Evolutionary conservation across 2,113 vertebrate genomes (phyloP).

Genomic region (Ammodytes dubius): DNA sequence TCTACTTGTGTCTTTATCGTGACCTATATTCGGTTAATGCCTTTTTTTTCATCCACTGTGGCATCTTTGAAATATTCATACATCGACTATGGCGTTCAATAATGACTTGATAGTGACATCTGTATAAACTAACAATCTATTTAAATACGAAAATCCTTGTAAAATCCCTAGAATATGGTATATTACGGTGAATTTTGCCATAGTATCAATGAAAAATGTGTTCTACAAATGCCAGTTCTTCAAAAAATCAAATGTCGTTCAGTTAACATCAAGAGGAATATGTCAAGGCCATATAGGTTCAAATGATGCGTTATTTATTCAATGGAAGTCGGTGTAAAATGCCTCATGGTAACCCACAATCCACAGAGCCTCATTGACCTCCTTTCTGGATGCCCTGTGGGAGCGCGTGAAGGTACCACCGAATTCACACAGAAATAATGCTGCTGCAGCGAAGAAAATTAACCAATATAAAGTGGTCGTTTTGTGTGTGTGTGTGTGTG

Average conservation of each 20-base stretch:
- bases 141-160: not conserved
- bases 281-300: not conserved
- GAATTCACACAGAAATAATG: slow-evolving; percentile 31
- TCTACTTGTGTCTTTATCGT: slow-evolving; percentile 39
- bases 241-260: not conserved
- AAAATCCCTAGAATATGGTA: not conserved
- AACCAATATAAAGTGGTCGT: not conserved
- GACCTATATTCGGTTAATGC: slow-evolving; percentile 61
- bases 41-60: not conserved
- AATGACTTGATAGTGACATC: not conserved
- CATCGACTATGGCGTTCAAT: not conserved
- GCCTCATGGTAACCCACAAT: slow-evolving; percentile 69
- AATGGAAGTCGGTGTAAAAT: slow-evolving; percentile 5
- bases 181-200: not conserved
- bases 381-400: slow-evolving; percentile 63
- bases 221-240: not conserved
- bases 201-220: not conserved
- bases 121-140: not conserved
- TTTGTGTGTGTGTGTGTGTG: too few species aligned
- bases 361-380: slow-evolving; percentile 73
- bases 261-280: not conserved
- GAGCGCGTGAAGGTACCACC: slow-evolving; percentile 44
- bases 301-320: not conserved
- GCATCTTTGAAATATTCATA: not conserved
- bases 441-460: slow-evolving; percentile 19